Conservation (phyloP, 2,113 vertebrate genomes). For the Gymnocephalus cernua region DNA sequence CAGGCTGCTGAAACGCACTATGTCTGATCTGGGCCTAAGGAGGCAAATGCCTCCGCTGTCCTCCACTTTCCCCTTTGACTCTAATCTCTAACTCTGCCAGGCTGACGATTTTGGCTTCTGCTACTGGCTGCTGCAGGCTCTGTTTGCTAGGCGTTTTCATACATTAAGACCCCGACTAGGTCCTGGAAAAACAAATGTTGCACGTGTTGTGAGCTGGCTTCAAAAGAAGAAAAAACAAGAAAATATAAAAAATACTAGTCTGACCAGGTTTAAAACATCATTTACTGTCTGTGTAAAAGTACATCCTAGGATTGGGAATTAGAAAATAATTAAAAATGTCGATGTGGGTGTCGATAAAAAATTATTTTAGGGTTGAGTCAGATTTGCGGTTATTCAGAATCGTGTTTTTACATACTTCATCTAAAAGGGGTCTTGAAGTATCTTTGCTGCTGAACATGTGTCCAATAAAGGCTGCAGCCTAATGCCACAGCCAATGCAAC, state of each 20-base stretch:
- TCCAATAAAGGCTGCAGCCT: slow-evolving; percentile 36
- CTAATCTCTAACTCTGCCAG: slow-evolving; percentile 54
- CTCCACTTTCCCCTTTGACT: slow-evolving; percentile 57
- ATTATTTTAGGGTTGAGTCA: background rate
- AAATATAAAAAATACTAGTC: too few species aligned
- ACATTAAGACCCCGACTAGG: background rate
- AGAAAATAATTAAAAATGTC: background rate
- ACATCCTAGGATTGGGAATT: background rate
- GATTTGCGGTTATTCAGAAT: background rate
- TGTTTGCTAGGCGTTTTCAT: background rate
- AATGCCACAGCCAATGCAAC: slow-evolving; percentile 64
- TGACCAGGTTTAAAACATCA: too few species aligned
- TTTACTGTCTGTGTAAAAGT: background rate
- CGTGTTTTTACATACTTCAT: background rate
- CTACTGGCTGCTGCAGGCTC: slow-evolving; percentile 75
- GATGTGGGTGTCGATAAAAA: too few species aligned
- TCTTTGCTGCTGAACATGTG: slow-evolving; percentile 44
- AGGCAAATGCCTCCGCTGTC: slow-evolving; percentile 85
- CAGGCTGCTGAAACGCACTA: too few species aligned
- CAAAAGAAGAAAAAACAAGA: too few species aligned
- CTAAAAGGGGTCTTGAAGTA: slow-evolving; percentile 21
- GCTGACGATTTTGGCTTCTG: slow-evolving; percentile 40
- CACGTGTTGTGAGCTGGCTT: too few species aligned
- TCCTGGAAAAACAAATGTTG: slow-evolving; percentile 6
- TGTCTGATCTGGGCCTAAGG: slow-evolving; percentile 52